These are phyloP conservation scores for Pheosia gnoma DNA, from an alignment of 2,888 invertebrate genomes.

Conservation along the genomic window DNA sequence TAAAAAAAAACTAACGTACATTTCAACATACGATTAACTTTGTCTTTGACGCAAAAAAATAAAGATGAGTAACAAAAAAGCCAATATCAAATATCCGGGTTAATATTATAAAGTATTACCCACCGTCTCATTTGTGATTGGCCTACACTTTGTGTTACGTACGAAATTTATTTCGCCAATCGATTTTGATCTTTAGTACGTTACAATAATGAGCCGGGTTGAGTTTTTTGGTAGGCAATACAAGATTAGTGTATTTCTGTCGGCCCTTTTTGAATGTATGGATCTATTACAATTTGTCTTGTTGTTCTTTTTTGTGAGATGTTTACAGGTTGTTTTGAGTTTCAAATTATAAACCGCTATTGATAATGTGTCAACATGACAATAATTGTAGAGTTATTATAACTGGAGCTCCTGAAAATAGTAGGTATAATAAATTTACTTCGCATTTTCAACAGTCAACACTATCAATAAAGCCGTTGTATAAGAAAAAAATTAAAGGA, in stretches of 20 bases:
- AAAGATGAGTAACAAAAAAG: constrained; percentile 34
- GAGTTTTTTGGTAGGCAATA: constrained; percentile 18
- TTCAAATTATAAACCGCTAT: constrained; percentile 1
- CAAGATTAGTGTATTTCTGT: constrained; percentile 34
- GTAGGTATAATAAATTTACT: no score
- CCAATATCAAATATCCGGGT: constrained; percentile 54
- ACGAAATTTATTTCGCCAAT: constrained; percentile 12
- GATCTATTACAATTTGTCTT: constrained; percentile 72
- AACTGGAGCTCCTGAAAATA: background rate
- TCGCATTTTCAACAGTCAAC: no score
- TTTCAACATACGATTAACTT: constrained; percentile 23
- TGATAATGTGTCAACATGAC: background rate
- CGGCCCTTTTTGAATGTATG: constrained; percentile 73
- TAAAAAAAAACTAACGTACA: constrained; percentile 3
- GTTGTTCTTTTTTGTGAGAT: constrained; percentile 52
- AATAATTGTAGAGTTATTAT: no score
- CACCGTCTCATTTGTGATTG: constrained; percentile 40
- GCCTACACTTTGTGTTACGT: constrained; percentile 16
- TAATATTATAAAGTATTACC: constrained; percentile 41
- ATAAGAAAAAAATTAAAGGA: no score
- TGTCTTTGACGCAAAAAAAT: constrained; percentile 17
- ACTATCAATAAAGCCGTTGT: no score
- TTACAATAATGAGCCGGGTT: constrained; percentile 39
- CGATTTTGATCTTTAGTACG: constrained; percentile 46
- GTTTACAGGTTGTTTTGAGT: constrained; percentile 51